Conservation (phyloP, 2,888 invertebrate genomes). For the Nephrotoma appendiculata region DNA sequence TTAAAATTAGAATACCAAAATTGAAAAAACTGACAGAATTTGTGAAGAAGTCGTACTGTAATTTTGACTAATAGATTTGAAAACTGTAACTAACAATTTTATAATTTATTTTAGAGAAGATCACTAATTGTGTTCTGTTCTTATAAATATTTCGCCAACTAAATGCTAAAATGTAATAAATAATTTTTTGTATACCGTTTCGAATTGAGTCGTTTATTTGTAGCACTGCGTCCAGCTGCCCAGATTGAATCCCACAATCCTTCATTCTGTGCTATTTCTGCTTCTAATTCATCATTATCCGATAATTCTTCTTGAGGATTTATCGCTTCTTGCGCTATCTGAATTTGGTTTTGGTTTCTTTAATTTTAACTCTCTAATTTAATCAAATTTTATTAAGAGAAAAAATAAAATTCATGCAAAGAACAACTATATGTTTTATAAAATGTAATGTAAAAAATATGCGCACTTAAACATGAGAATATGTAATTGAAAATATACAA, state of each 20-base stretch:
- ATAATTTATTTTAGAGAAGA: too few relatives aligned
- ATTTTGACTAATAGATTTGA: too few relatives aligned
- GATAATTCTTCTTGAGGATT: conserved; percentile 28
- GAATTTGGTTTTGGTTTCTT: background rate
- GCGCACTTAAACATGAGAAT: background rate
- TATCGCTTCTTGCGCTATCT: conserved; percentile 11
- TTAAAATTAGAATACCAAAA: too few relatives aligned
- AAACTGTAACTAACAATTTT: too few relatives aligned
- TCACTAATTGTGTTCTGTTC: too few relatives aligned
- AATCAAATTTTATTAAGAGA: conserved; percentile 9
- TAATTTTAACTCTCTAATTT: conserved; percentile 11
- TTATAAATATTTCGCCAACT: too few relatives aligned
- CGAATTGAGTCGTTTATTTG: conserved; percentile 36
- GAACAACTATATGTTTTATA: background rate
- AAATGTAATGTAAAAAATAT: background rate
- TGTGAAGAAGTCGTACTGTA: too few relatives aligned
- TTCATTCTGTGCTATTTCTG: conserved; percentile 39
- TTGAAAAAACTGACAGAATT: too few relatives aligned
- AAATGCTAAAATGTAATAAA: too few relatives aligned
- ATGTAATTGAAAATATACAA: background rate
- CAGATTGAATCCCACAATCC: conserved; percentile 50
- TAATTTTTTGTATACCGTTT: conserved; percentile 20
- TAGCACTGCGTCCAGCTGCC: conserved; percentile 36
- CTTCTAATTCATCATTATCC: conserved; percentile 45
- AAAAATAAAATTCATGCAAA: background rate